Percentiles rank a stretch among this genome's conserved stretches.
Conservation (phyloP, 2,888 invertebrate species). For the Phengaris arion region DNA sequence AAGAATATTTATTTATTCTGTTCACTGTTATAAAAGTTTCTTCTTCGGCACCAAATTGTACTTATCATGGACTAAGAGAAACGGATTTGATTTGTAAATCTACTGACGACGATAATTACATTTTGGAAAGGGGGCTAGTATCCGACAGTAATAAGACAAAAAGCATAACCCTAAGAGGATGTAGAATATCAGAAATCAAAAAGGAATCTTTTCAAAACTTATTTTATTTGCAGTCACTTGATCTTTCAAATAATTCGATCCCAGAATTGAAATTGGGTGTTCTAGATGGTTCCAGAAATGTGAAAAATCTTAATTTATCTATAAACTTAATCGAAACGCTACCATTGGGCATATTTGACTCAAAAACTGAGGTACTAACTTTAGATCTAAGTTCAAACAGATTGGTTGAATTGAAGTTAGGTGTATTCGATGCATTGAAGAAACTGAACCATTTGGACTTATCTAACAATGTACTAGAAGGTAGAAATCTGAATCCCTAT, state of each 20-base stretch:
- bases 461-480: constrained; percentile 51
- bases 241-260: constrained; percentile 55
- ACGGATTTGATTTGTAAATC: constrained; percentile 41
- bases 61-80: constrained; percentile 28
- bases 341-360: constrained; percentile 54
- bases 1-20: neutral
- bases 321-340: constrained; percentile 50
- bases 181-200: constrained; percentile 48
- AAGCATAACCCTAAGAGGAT: constrained; percentile 44
- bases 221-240: constrained; percentile 48
- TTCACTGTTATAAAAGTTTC: neutral
- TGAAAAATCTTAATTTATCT: constrained; percentile 54
- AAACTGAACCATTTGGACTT: constrained; percentile 53
- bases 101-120: constrained; percentile 42
- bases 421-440: constrained; percentile 49
- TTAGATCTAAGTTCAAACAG: constrained; percentile 55
- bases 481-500: constrained; percentile 46
- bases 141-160: constrained; percentile 48
- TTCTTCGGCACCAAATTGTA: neutral
- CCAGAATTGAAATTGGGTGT: constrained; percentile 49
- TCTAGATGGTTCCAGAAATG: constrained; percentile 47
- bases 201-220: constrained; percentile 50
- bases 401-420: constrained; percentile 46
- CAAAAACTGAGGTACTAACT: constrained; percentile 48
- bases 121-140: constrained; percentile 47